Evolutionary conservation across 2,797 vertebrate species (phyloP).

Genomic region (Perodicticus potto): DNA sequence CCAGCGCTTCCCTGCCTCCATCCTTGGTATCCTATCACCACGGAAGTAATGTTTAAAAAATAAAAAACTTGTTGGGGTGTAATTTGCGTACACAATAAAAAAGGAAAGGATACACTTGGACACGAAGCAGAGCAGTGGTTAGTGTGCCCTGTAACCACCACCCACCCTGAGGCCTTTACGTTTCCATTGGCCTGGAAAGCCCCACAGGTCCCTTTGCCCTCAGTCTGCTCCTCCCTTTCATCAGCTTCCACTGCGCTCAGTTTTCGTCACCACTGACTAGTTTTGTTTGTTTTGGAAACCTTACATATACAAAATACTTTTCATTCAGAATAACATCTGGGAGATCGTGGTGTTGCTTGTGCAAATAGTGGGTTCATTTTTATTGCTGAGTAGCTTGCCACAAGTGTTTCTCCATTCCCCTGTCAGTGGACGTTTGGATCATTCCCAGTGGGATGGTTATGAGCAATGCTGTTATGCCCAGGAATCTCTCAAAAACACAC

Average conservation of each 20-base stretch:
- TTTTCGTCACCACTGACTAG: not conserved
- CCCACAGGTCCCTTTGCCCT: not conserved
- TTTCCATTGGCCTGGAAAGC: not conserved
- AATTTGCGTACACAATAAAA: not conserved
- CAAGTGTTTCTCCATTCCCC: not conserved
- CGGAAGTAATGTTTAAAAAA: too few relatives aligned
- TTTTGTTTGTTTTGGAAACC: not conserved
- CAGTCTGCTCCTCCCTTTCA: not conserved
- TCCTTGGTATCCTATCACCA: not conserved
- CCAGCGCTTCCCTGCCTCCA: not conserved
- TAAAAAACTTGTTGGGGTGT: not conserved
- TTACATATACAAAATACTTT: not conserved
- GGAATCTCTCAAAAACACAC: too few relatives aligned
- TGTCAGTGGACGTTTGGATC: not conserved
- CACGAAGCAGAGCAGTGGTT: too few relatives aligned
- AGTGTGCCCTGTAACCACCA: not conserved
- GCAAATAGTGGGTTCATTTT: not conserved
- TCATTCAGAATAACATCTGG: not conserved
- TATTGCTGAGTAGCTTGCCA: not conserved
- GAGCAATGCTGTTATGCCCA: not conserved
- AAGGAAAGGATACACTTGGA: not conserved
- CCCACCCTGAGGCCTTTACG: not conserved
- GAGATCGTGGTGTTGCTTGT: not conserved
- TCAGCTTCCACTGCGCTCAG: not conserved
- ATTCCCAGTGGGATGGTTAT: not conserved